Conservation (phyloP, 2,888 invertebrate genomes). For the Doris montereyensis region DNA sequence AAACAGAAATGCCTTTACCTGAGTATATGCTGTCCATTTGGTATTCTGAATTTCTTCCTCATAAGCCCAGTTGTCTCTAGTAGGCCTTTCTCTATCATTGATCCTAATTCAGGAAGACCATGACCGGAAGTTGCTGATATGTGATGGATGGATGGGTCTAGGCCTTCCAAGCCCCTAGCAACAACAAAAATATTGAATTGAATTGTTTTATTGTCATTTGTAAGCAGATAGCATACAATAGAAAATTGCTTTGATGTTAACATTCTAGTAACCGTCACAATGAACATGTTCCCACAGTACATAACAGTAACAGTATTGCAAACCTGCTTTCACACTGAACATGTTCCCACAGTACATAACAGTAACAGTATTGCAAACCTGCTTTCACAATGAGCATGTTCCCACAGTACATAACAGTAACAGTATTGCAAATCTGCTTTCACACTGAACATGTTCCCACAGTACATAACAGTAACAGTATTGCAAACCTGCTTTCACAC, state of each 20-base stretch:
- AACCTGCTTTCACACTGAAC: no score
- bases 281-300: no score
- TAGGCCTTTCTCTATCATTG: slow-evolving; percentile 75
- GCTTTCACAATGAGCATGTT: no score
- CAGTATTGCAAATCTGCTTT: no score
- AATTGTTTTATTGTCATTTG: no score
- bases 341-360: background rate
- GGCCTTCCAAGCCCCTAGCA: slow-evolving; percentile 16
- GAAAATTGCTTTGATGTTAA: no score
- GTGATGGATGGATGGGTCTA: slow-evolving; percentile 28
- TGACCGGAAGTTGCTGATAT: slow-evolving; percentile 75
- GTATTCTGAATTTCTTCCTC: slow-evolving; percentile 75
- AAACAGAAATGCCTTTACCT: slow-evolving; percentile 54
- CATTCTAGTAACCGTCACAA: no score
- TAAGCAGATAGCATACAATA: no score
- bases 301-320: background rate
- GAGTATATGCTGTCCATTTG: slow-evolving; percentile 58
- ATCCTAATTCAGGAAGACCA: slow-evolving; percentile 74
- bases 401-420: background rate
- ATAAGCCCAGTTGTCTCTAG: slow-evolving; percentile 76
- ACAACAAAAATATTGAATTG: no score
- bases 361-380: background rate
- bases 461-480: background rate
- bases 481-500: no score
- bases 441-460: no score